Evolutionary conservation across 1,140 invertebrate genomes (phyloP), one percentile per base, ranked within the genome.

Genomic region (Drosophila lowei): DNA sequence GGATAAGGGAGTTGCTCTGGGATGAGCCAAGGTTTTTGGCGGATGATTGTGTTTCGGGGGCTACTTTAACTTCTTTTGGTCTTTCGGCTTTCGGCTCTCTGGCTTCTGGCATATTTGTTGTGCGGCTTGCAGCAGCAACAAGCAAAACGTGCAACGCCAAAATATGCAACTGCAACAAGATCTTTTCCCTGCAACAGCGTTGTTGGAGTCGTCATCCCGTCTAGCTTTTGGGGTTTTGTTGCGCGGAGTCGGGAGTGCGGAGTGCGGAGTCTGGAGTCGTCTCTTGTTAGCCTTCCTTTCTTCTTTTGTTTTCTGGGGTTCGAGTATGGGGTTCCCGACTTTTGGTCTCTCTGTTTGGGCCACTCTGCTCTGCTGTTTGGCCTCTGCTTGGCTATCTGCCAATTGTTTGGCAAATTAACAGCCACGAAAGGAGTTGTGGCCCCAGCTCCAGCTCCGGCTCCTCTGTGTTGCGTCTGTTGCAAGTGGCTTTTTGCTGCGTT

Each of bases 341-440:
- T 28, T 65, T 48, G 65, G 65, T 50, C 47, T 50, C 47, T 46
- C 34, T 13, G 34, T 38, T 34, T 34, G 30, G 9, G 3, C 30
- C 23, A 25, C 23, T 25, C 23, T 25, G 9, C 30, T 34, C 30
- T 9, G 30, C 30, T 38, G 11, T 49, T 52, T 58, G 77, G 59
- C 57, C 78, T 25, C 23, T 25, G 34, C 34, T 13, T 84, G 80
- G 80, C 80, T 79, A 85, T 85, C 81, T 86, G 73, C 81, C 81
- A 85, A 85, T 85, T 85, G 81, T 80, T 86, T 85, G 80, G 81
- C 83, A 85, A 85, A 85, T 85, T 85, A 85, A 85, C 81, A 86
- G 81, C 76, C 77, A 13, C 59, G 76, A 85, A 80, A 79, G 80
- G 60, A 63, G 54, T 58, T 76, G 70, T 59, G 53, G 55, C 62